Conservation (phyloP, 2,113 vertebrate species). For the Thinocorus orbignyianus region DNA sequence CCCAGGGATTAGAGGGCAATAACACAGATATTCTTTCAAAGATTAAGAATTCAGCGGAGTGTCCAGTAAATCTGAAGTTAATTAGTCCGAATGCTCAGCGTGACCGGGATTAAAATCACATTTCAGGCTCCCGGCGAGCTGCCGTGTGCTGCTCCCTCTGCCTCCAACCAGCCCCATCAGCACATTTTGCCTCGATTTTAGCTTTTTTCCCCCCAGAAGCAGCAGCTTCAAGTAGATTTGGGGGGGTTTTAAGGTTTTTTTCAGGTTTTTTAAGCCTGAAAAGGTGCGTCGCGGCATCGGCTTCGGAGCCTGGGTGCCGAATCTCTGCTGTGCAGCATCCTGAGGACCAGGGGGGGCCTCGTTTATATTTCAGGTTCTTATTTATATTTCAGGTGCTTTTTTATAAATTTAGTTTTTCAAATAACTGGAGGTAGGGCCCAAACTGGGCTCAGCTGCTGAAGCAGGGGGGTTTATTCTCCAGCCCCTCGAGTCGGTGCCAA, state of each 20-base stretch:
- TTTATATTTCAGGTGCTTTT: neutral
- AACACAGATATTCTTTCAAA: neutral
- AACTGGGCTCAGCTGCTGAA: neutral
- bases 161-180: neutral
- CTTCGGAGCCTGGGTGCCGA: neutral
- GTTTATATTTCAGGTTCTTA: neutral
- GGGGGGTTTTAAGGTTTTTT: too few relatives aligned
- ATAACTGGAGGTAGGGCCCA: neutral
- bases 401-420: neutral
- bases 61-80: neutral
- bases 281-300: fast-evolving
- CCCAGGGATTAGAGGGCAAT: neutral
- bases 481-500: too few relatives aligned
- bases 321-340: neutral
- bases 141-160: neutral
- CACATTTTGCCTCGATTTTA: neutral
- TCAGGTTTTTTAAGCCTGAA: neutral
- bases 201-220: neutral
- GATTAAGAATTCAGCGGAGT: neutral
- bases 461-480: neutral
- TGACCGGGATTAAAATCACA: neutral
- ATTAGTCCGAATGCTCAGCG: neutral
- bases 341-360: neutral
- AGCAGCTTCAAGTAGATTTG: too few relatives aligned
- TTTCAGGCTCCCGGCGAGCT: neutral